Base-by-base conservation (phyloP, 2,113 vertebrate genomes). In the Hymenochirus boettgeri region DNA sequence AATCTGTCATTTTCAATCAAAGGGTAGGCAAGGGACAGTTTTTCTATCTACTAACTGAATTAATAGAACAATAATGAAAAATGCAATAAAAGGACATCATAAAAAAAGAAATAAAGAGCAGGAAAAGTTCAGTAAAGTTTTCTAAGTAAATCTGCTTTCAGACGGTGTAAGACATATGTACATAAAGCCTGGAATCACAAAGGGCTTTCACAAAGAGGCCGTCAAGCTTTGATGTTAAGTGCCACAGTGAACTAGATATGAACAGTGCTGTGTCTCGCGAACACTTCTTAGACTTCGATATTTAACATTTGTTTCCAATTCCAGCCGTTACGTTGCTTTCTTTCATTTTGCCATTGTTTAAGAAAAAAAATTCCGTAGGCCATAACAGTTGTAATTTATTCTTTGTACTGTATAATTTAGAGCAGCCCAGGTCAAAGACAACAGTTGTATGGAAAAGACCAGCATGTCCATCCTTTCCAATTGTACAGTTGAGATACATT, bases 271-370 rank as follows among this genome's bases (percentile, higher is more conserved):
- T 62, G 73, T 76, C 70, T 59, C 74, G 57, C 13, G 22, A 70
- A 26, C 66, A 9, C 64, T 39, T 29, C 73, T 66, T 57, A 64
- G 75, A 66, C 25, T 78, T 69, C 70, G 42, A 62, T 8, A 65
- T 63, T 37, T 61, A 71, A 69, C 86, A 83, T 84, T 86, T 85
- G 85, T 75, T 88, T 83, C 77, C 84, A 81, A 81, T 86, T 83
- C 75, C 53, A 78, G 64, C 77, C 77, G 80, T 76, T 77, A 77
- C 84, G 80, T 77, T 2, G 51, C 64, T 52, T 7, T 74, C 78
- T 84, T 78, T 74, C 80, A 67, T 79, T 52, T 70, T 62, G 70
- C 80, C 75, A 85, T 88, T 90, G 83, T 88, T 84, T 77, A 5
- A 79, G 80, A 57, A 50, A n/a, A n/a, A 35, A 76, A 71, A 78